Base-by-base conservation (phyloP, 1,140 invertebrate genomes). In the Sitophilus oryzae region DNA sequence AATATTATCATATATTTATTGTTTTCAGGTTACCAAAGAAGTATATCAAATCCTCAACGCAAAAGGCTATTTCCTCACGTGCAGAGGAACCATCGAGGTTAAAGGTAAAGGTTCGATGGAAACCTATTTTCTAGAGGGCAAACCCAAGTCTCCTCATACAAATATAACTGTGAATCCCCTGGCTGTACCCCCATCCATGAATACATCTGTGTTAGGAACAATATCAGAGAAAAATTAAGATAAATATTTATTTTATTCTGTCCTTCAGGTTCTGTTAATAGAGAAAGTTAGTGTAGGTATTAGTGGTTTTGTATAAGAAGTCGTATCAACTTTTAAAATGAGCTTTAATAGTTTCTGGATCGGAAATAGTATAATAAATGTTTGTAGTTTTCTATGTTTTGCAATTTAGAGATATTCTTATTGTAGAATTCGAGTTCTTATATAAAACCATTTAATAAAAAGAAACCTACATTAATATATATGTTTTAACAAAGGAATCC, bases 21-120 rank as follows among this genome's bases (percentile, higher is more conserved):
- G 36, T 46, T 73, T 70, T 35, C 71, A 93, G 86, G 88, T 93
- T 22, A 93, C 91, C 1, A 82, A 92, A 67, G 91, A 94, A 73
- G 82, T 91, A 19, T 85, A 84, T 61, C 82, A 91, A 64, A 87
- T 93, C 60, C 73, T 93, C 9, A 72, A 81, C 50, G 66, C 76
- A 1, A 83, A 84, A 52, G 88, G 88, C 35, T 93, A 87, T 70
- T 78, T 82, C 25, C 75, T 92, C 6, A 82, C 80, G 1, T 90
- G 88, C 68, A 78, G 92, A 10, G 92, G 91, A 0, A 82, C 78
- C 3, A 86, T 95, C 15, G 83, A 91, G 60, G 91, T 96, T 2
- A 96, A 96, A 73, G 93, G 93, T 16, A 96, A 95, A 74, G 93
- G 93, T 0, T 86, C 89, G 37, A 95, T 96, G 92, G 81, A 89